A percentile compares a stretch with the other conserved stretches of the same genome.
Conservation (phyloP, 2,113 vertebrate species). For the Chaetops frenatus region DNA sequence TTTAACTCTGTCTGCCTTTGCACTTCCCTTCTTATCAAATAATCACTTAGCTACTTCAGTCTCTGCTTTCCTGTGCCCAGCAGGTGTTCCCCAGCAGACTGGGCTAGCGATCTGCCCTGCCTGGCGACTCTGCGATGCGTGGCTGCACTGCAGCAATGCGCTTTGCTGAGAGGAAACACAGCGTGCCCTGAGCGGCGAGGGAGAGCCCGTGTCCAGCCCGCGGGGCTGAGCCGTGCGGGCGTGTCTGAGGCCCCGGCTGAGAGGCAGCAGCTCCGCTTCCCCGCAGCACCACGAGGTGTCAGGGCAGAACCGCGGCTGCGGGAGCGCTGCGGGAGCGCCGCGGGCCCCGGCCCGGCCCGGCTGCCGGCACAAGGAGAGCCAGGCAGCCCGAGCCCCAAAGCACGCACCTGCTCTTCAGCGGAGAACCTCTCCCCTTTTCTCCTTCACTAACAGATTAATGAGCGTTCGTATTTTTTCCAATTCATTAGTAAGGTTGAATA, state of each 20-base stretch:
- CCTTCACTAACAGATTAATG: not conserved
- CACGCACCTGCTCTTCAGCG: not conserved
- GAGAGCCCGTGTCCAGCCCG: fast-evolving
- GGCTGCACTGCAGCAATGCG: fast-evolving
- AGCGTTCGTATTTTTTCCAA: fast-evolving
- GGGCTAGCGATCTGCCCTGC: not conserved
- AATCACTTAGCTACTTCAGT: not conserved
- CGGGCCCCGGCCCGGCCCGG: fast-evolving
- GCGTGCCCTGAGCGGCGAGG: fast-evolving
- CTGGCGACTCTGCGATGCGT: fast-evolving
- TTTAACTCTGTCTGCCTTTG: not conserved
- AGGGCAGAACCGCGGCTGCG: not conserved
- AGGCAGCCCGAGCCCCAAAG: fast-evolving
- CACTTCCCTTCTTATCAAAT: not conserved
- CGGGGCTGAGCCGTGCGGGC: fast-evolving
- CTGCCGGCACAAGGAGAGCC: fast-evolving
- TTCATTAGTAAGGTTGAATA: not conserved
- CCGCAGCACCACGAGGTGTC: not conserved
- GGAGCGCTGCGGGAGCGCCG: not conserved
- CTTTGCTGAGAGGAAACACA: fast-evolving
- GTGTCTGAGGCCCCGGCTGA: fast-evolving
- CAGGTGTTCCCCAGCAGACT: fast-evolving
- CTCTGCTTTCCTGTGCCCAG: not conserved
- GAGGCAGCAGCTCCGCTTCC: not conserved
- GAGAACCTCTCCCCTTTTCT: not conserved